Evolutionary conservation across 2,888 invertebrate genomes (phyloP).

Genomic region (Odontothrips loti): DNA sequence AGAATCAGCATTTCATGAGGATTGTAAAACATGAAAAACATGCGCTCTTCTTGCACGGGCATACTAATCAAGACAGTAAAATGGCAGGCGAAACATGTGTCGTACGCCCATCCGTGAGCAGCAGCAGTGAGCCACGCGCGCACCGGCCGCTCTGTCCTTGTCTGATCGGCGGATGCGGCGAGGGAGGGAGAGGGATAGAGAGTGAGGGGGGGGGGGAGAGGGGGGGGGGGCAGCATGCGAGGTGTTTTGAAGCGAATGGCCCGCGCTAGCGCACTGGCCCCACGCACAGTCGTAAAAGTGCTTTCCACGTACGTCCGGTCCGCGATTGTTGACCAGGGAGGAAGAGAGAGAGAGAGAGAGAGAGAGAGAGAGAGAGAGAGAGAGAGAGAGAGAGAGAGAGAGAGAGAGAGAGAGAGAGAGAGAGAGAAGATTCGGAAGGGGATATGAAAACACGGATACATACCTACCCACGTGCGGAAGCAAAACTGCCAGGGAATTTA

Average conservation of each 20-base stretch:
- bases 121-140: background rate
- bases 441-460: no score
- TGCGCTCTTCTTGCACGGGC: background rate
- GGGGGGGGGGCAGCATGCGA: no score
- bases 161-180: no score
- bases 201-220: no score
- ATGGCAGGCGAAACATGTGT: background rate
- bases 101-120: background rate
- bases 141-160: no score
- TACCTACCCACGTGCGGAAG: no score
- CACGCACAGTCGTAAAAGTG: background rate
- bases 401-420: background rate
- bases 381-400: background rate
- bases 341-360: background rate
- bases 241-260: background rate
- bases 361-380: background rate
- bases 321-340: background rate
- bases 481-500: no score
- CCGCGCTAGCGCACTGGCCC: background rate
- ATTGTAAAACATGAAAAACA: conserved; percentile 17
- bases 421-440: background rate
- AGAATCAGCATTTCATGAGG: conserved; percentile 26
- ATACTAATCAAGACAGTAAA: conserved; percentile 10
- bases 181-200: no score
- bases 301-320: background rate